These are phyloP conservation scores for Leptura quadrifasciata DNA, from an alignment of 2,888 invertebrate species.

Conservation along the genomic window DNA sequence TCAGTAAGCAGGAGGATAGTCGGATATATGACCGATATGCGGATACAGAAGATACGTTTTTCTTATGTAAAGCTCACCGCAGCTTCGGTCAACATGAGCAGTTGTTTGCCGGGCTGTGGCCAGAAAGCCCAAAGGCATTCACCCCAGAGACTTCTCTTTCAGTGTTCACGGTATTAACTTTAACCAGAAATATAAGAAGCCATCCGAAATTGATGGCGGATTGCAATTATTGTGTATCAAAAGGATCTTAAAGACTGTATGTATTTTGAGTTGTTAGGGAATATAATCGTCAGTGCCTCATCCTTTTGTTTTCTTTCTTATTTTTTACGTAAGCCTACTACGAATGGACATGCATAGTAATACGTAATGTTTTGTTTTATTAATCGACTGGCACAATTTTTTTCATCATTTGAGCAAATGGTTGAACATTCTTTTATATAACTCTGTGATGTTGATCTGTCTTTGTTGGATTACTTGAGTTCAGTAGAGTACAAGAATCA, in stretches of 20 bases:
- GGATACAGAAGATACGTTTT: slow-evolving; percentile 56
- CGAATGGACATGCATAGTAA: neutral
- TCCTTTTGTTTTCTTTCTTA: neutral
- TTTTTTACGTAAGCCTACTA: neutral
- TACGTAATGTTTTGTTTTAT: neutral
- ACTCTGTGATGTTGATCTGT: neutral
- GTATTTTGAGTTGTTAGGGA: neutral
- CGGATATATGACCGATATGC: slow-evolving; percentile 51
- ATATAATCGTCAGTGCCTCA: neutral
- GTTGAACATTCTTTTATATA: neutral
- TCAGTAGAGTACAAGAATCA: no score
- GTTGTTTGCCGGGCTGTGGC: slow-evolving; percentile 70
- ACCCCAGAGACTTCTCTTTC: slow-evolving; percentile 59
- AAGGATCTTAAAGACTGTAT: neutral
- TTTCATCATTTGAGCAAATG: neutral
- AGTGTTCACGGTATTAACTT: slow-evolving; percentile 61
- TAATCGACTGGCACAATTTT: neutral
- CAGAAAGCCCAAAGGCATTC: slow-evolving; percentile 57
- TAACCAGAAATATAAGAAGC: slow-evolving; percentile 60
- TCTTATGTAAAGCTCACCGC: slow-evolving; percentile 63
- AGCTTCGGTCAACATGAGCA: slow-evolving; percentile 67
- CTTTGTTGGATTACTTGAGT: no score
- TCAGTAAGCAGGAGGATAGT: slow-evolving; percentile 31
- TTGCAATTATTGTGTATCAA: slow-evolving; percentile 22
- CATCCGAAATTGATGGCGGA: slow-evolving; percentile 22